Base-by-base conservation (phyloP, 2,888 invertebrate genomes). In the Corythucha ciliata region DNA sequence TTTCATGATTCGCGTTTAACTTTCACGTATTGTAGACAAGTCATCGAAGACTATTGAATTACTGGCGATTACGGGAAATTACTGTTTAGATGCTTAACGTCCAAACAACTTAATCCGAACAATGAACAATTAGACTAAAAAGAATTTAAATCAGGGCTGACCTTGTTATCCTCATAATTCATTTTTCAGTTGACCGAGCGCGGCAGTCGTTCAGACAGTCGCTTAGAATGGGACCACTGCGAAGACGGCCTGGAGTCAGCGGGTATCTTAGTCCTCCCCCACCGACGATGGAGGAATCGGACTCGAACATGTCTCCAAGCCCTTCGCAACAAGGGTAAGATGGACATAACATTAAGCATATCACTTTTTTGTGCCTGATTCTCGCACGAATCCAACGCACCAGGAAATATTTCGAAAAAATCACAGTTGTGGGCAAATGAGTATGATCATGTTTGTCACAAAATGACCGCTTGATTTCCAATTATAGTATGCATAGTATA, bases 181-280 rank as follows among this genome's bases (percentile, higher is more conserved):
- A 22, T 3, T 4, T 27, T 65, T 40, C 65, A 77, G 77, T 77
- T 65, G 78, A 79, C 70, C 73, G 79, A 66, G 80, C 80, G 53
- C 71, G 79, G 37, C 67, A 67, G 59, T 78, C 78, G 57, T 78
- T 79, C 68, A 72, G 77, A 55, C 74, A 74, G 63, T 74, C 74
- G 61, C 68, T 75, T 61, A 70, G 73, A 60, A 69, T 74, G 64
- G 73, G 73, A 61, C 60, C 61, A 39, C 59, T 63, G 37, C 63
- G 66, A 46, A 66, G 74, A 60, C 46, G 48, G 44, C 52, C 71
- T 60, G 69, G 74, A 63, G 70, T 73, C 65, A 73, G 74, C 59
- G 77, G 74, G 73, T 51, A 51, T 67, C 70, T 74, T 63, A 75
- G 75, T 53, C 77, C 56, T 76, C 77, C 50, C 74, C 76, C 63